Conservation (phyloP, 2,888 invertebrate genomes). For the Hirtodrosophila alboralis region DNA sequence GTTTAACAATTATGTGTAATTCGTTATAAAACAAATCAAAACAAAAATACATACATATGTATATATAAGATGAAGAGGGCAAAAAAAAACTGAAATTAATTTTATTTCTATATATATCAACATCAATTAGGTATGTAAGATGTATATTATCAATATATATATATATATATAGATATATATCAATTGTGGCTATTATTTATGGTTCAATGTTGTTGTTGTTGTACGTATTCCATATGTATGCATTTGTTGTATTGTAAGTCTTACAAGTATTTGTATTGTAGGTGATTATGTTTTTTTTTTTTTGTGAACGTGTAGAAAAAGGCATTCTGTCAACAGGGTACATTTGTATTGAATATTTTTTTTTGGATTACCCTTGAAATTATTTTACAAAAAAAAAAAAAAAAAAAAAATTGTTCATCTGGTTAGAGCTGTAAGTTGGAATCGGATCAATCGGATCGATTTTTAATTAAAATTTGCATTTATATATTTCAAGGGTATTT, state of each 20-base stretch:
- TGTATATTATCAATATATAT: no score
- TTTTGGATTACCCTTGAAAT: slow-evolving; percentile 24
- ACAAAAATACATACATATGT: slow-evolving; percentile 11
- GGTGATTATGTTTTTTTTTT: slow-evolving; percentile 73
- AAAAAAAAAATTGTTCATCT: no score
- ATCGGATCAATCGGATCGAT: no score
- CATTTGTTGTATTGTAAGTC: slow-evolving; percentile 47
- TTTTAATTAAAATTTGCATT: no score
- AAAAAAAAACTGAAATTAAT: slow-evolving; percentile 15
- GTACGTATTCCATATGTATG: slow-evolving; percentile 9
- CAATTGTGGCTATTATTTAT: slow-evolving; percentile 42
- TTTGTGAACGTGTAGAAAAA: slow-evolving; percentile 69
- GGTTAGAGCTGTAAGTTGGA: no score
- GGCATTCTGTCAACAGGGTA: slow-evolving; percentile 82
- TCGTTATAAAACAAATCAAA: slow-evolving; percentile 1
- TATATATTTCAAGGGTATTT: slow-evolving; percentile 42
- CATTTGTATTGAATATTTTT: slow-evolving; percentile 47
- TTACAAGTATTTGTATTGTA: slow-evolving; percentile 76
- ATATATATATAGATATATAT: slow-evolving; percentile 8
- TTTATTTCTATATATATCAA: no score
- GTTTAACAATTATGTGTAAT: slow-evolving; percentile 47
- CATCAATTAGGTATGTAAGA: no score
- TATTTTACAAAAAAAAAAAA: no score
- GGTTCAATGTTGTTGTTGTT: slow-evolving; percentile 33
- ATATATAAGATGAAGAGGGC: slow-evolving; percentile 11